Base-by-base conservation (phyloP, 1,140 invertebrate species). In the Leptinotarsa lineolata region DNA sequence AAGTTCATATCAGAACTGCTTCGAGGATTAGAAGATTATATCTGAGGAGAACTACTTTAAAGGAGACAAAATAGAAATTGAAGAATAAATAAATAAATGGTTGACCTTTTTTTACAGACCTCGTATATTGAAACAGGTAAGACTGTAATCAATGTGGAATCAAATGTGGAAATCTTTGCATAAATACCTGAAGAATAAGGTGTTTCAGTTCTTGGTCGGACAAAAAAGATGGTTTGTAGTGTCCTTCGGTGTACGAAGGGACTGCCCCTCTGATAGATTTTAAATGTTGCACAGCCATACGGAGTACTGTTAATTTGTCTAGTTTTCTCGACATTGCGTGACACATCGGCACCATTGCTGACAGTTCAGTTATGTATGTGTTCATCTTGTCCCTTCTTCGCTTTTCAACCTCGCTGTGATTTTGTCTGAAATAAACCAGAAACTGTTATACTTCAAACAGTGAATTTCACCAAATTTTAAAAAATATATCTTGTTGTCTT, bases 361-460 rank as follows among this genome's bases (percentile, higher is more conserved):
- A 94, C 44, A 98, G 83, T 84, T 98, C 95, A 0, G 92, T 92
- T 73, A 98, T 97, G 84, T 97, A 97, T 0, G 92, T 95, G 85
- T 97, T 97, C 96, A 98, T 98, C 85, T 98, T 98, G 83, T 98
- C 96, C 18, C 96, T 88, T 3, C 96, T 87, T 1, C 96, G 87
- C 83, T 97, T 97, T 84, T 98, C 96, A 73, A 98, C 97, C 86
- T 97, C 95, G 84, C 95, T 97, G 85, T 98, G 96, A 85, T 97
- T 97, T 85, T 96, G 82, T 65, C 82, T 83, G 61, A 21, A 71
- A 79, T 72, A 66, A 18, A 39, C 30, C 30, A 39, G 2, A 39
- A 11, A 11, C 11, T 39, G 0, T 39, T 39, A 11, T 39, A 39
- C 30, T 11, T 39, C 3, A 2, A 39, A 39, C 30, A 39, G 30